Conservation (phyloP, 2,888 invertebrate species). For the Lucinisca nassula region DNA sequence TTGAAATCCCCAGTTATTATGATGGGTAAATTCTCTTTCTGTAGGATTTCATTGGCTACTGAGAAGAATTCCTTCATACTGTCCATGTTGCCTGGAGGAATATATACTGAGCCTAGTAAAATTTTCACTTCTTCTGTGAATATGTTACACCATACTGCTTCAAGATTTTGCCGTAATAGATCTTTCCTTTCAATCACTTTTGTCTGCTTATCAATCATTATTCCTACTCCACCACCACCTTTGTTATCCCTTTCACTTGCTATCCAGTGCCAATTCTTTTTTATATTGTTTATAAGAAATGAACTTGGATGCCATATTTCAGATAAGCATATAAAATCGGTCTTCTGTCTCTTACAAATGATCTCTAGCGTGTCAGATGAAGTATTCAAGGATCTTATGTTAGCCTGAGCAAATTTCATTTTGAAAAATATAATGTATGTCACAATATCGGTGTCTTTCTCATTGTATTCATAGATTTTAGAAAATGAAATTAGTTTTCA, state of each 20-base stretch:
- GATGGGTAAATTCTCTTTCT: too few species aligned
- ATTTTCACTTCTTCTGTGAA: too few species aligned
- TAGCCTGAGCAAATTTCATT: background rate
- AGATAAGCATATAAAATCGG: background rate
- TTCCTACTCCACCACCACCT: constrained; percentile 8
- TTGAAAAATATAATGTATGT: background rate
- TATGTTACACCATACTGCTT: too few species aligned
- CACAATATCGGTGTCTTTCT: background rate
- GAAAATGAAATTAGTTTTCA: background rate
- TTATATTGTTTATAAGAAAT: background rate
- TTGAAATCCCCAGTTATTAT: too few species aligned
- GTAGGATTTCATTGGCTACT: too few species aligned
- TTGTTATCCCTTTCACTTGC: background rate
- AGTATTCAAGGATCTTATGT: constrained; percentile 11
- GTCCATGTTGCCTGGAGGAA: too few species aligned
- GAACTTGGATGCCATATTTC: background rate
- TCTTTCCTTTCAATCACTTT: too few species aligned
- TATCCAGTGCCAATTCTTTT: constrained; percentile 15
- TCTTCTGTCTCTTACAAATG: background rate
- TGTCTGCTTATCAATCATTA: too few species aligned
- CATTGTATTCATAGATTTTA: background rate
- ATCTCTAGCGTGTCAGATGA: background rate
- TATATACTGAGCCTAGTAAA: too few species aligned
- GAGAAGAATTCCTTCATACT: too few species aligned
- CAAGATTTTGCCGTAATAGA: too few species aligned